Evolutionary conservation across 2,113 vertebrate genomes (phyloP).

Genomic region (Scolopax mira): DNA sequence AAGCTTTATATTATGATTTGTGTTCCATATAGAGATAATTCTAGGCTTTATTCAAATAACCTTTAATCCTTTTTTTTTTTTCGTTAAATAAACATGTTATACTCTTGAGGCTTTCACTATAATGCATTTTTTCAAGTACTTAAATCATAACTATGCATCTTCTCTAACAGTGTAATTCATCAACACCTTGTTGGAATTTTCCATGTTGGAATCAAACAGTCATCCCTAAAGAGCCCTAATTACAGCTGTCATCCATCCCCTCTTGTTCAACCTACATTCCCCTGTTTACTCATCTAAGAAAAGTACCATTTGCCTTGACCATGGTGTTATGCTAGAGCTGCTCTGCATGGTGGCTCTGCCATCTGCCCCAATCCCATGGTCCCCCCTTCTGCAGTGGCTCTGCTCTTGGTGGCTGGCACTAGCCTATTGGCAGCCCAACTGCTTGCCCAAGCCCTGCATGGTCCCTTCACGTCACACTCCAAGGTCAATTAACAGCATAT

Average conservation of each 20-base stretch:
- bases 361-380: rapidly evolving
- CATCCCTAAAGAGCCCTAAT: not conserved
- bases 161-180: not conserved
- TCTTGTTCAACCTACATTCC: not conserved
- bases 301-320: rapidly evolving
- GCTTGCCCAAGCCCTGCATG: not conserved
- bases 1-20: not conserved
- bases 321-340: rapidly evolving
- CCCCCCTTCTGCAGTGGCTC: not conserved
- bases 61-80: not conserved
- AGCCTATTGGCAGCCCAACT: not conserved
- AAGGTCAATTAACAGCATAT: not conserved
- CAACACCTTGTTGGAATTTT: not conserved
- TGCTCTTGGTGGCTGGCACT: not conserved
- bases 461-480: rapidly evolving
- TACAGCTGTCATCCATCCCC: not conserved
- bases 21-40: not conserved
- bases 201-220: not conserved
- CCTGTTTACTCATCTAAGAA: not conserved
- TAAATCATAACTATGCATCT: not conserved
- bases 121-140: not conserved
- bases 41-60: not conserved
- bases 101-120: not conserved
- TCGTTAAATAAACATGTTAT: not conserved
- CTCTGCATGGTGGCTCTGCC: rapidly evolving